phyloP scores from a whole-genome alignment of 2,888 invertebrate species.

The Dusona sp. region DNA sequence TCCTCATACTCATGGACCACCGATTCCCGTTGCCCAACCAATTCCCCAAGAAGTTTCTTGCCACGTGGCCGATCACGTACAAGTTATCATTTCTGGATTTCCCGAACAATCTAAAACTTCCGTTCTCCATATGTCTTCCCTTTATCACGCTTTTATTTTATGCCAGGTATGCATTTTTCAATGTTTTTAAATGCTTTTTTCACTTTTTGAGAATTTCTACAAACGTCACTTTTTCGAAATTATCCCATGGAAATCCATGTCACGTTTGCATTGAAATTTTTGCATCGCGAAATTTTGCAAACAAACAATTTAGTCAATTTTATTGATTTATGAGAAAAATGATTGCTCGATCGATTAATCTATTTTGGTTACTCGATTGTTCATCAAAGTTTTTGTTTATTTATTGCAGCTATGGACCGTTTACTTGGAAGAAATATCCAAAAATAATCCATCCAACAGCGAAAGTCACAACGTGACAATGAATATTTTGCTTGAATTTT shows the following conservation, averaged over 20 bases:
- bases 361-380: neutral
- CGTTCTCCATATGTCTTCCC: slow-evolving; percentile 96
- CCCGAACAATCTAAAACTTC: slow-evolving; percentile 97
- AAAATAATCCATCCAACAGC: slow-evolving; percentile 88
- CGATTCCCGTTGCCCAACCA: slow-evolving; percentile 89
- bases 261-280: neutral
- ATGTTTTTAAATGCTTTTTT: neutral
- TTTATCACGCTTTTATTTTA: slow-evolving; percentile 98
- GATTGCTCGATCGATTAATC: too few relatives aligned
- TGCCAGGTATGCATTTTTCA: slow-evolving; percentile 90
- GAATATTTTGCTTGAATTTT: slow-evolving; percentile 97
- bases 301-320: neutral
- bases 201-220: neutral
- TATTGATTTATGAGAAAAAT: too few relatives aligned
- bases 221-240: neutral
- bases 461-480: slow-evolving; percentile 91
- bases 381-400: neutral
- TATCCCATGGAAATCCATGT: too few relatives aligned
- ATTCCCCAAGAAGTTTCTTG: slow-evolving; percentile 98
- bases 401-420: slow-evolving; percentile 95
- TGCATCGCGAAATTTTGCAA: neutral
- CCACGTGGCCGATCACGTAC: slow-evolving; percentile 98
- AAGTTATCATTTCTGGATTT: slow-evolving; percentile 98
- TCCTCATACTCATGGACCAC: slow-evolving; percentile 78
- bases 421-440: slow-evolving; percentile 96